A percentile compares a stretch with the other conserved stretches of the same genome.
Evolutionary conservation across 2,888 invertebrate genomes (phyloP).

Genomic region (Napeogenes inachia): DNA sequence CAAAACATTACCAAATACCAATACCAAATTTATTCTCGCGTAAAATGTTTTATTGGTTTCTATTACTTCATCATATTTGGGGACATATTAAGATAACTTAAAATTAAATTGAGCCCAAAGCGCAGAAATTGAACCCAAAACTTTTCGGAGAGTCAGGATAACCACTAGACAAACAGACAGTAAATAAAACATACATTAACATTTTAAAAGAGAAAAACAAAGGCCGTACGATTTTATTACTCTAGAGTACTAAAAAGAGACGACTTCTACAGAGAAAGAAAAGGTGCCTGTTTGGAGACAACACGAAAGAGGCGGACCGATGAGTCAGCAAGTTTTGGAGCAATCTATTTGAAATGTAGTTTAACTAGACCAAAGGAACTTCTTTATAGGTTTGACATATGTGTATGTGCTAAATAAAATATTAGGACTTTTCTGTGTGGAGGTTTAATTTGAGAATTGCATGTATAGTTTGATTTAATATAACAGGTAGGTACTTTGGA

Average conservation of each 20-base stretch:
- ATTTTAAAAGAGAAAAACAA: not conserved
- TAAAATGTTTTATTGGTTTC: too few relatives aligned
- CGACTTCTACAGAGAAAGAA: constrained; percentile 7
- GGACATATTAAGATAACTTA: too few relatives aligned
- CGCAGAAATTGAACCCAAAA: too few relatives aligned
- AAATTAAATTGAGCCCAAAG: too few relatives aligned
- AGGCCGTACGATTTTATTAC: not conserved
- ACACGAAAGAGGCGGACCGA: constrained; percentile 34
- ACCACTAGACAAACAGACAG: too few relatives aligned
- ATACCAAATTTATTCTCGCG: too few relatives aligned
- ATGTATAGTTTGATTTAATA: too few relatives aligned
- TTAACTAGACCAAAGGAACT: not conserved
- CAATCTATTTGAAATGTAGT: constrained; percentile 4
- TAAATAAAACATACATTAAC: not conserved
- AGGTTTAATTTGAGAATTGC: not conserved
- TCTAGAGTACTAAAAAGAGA: constrained; percentile 1
- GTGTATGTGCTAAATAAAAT: not conserved
- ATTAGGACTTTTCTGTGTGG: not conserved
- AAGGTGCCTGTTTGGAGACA: constrained; percentile 14
- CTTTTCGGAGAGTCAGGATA: too few relatives aligned
- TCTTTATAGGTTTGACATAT: not conserved
- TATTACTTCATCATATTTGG: too few relatives aligned
- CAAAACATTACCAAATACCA: too few relatives aligned
- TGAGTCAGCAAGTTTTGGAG: constrained; percentile 32
- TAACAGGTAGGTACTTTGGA: too few relatives aligned